These are phyloP conservation scores for Melanargia galathea DNA, from an alignment of 2,888 invertebrate species.

Conservation along the genomic window DNA sequence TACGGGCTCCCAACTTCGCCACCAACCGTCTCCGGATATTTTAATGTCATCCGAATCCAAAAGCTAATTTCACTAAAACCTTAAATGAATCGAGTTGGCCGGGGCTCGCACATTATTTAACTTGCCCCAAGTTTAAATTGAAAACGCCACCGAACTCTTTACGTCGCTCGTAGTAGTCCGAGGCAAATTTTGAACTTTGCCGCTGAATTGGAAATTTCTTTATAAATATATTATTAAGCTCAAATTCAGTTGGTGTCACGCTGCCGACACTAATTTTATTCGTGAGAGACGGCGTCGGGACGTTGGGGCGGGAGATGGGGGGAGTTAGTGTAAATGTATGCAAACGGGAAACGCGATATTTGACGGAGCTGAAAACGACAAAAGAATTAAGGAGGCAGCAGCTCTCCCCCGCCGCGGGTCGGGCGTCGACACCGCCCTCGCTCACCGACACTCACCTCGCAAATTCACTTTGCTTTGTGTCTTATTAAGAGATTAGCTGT, in stretches of 20 bases:
- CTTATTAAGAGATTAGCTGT: slow-evolving; percentile 69
- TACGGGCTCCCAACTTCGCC: slow-evolving; percentile 38
- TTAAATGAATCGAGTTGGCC: slow-evolving; percentile 80
- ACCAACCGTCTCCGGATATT: slow-evolving; percentile 56
- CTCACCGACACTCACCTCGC: slow-evolving; percentile 49
- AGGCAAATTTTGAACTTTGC: slow-evolving; percentile 82
- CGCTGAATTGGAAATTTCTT: slow-evolving; percentile 81
- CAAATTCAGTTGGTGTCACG: slow-evolving; percentile 82
- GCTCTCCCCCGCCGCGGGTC: slow-evolving; percentile 42
- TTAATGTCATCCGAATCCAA: slow-evolving; percentile 76
- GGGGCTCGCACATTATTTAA: slow-evolving; percentile 80
- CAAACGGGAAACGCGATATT: slow-evolving; percentile 78
- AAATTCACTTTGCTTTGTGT: slow-evolving; percentile 71
- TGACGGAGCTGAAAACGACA: slow-evolving; percentile 79
- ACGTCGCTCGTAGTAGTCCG: too few species aligned
- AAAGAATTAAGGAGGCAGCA: slow-evolving; percentile 72
- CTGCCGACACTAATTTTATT: slow-evolving; percentile 82
- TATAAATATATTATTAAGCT: slow-evolving; percentile 82
- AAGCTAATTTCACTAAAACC: slow-evolving; percentile 81
- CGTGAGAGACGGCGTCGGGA: slow-evolving; percentile 74
- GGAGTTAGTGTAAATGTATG: slow-evolving; percentile 74
- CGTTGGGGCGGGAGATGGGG: slow-evolving; percentile 48
- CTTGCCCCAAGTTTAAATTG: slow-evolving; percentile 82
- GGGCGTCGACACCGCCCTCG: slow-evolving; percentile 51
- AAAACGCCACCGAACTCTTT: slow-evolving; percentile 81